Evolutionary conservation across 2,113 vertebrate genomes (phyloP).

Genomic region (Crotalus tigris): DNA sequence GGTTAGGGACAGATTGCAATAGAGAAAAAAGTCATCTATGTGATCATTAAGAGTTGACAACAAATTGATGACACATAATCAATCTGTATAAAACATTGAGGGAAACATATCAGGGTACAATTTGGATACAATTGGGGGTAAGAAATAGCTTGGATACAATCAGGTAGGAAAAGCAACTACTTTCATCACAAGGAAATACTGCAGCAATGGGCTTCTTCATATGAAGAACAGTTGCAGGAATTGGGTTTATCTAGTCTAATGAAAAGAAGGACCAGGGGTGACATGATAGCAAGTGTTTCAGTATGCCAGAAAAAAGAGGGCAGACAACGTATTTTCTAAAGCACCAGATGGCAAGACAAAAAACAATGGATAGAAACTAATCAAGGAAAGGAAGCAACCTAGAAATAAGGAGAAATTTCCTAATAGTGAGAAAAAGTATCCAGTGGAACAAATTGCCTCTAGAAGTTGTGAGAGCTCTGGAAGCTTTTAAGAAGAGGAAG

Average conservation of each 20-base stretch:
- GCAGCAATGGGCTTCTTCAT: background rate
- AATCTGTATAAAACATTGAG: background rate
- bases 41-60: background rate
- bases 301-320: background rate
- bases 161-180: background rate
- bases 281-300: background rate
- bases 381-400: no score
- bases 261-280: background rate
- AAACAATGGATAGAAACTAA: no score
- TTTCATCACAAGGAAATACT: background rate
- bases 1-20: background rate
- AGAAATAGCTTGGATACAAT: background rate
- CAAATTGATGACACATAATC: background rate
- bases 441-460: no score
- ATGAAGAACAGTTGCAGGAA: no score
- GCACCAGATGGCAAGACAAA: no score
- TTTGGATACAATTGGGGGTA: background rate
- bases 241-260: background rate
- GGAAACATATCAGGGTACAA: background rate
- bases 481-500: no score
- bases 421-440: no score
- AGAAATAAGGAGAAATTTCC: no score
- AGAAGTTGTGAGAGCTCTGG: no score
- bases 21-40: background rate
- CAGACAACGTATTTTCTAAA: no score